These are phyloP conservation scores for Drosophila formosana DNA, from an alignment of 2,888 invertebrate species.

Conservation along the genomic window DNA sequence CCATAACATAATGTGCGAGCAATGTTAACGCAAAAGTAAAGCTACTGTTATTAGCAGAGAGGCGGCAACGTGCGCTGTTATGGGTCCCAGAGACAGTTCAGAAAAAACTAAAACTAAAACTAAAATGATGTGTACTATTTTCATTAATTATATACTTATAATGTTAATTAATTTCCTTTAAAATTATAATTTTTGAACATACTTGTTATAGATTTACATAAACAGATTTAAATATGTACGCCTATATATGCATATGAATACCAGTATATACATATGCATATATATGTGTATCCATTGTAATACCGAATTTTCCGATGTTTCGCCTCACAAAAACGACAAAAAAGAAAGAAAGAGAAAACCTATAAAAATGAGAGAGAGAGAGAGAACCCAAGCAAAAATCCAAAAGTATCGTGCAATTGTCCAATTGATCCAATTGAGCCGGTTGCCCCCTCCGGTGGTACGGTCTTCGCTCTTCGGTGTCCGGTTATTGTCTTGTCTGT, in stretches of 20 bases:
- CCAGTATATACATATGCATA: conserved; percentile 37
- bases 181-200: conserved; percentile 72
- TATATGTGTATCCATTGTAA: conserved; percentile 82
- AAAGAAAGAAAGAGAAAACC: conserved; percentile 25
- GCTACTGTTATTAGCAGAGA: conserved; percentile 6
- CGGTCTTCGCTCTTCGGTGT: conserved; percentile 17
- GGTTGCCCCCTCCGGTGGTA: conserved; percentile 15
- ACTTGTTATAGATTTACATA: conserved; percentile 52
- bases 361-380: conserved; percentile 28
- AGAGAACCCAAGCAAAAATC: conserved; percentile 47
- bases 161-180: conserved; percentile 72
- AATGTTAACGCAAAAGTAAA: conserved; percentile 1
- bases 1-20: conserved; percentile 36
- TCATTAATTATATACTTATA: conserved; percentile 55
- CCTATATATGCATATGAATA: conserved; percentile 56
- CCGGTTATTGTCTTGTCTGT: conserved; percentile 40
- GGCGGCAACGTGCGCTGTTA: conserved; percentile 22
- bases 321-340: conserved; percentile 82
- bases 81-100: conserved; percentile 30
- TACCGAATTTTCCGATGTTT: conserved; percentile 86
- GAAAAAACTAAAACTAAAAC: neutral
- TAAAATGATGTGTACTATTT: conserved; percentile 40
- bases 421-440: conserved; percentile 38
- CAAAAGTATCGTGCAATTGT: conserved; percentile 49
- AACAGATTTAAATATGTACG: conserved; percentile 14